A percentile compares a stretch with the other conserved stretches of the same genome.
Evolutionary conservation across 2,888 invertebrate species (phyloP).

Genomic region (Synanthedon vespiformis): DNA sequence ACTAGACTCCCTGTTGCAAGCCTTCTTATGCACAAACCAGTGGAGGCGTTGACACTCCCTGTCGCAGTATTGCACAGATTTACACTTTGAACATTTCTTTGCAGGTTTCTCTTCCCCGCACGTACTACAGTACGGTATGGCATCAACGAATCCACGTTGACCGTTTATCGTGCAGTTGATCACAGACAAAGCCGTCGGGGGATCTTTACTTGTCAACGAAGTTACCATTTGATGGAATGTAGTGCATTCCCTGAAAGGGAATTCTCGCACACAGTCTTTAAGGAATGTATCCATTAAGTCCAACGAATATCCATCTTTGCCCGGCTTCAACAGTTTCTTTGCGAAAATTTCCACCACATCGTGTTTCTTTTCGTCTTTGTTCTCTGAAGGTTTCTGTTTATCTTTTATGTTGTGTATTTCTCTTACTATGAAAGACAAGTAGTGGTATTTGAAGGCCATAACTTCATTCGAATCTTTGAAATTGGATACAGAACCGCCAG

Average conservation of each 20-base stretch:
- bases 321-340: conserved; percentile 81
- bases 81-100: conserved; percentile 96
- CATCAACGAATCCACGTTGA: conserved; percentile 81
- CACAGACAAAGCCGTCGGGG: conserved; percentile 76
- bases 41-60: conserved; percentile 93
- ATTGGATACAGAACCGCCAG: conserved; percentile 60
- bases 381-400: conserved; percentile 70
- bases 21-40: conserved; percentile 92
- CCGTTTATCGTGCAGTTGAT: conserved; percentile 89
- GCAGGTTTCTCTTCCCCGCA: conserved; percentile 91
- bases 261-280: conserved; percentile 88
- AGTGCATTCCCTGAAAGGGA: conserved; percentile 90
- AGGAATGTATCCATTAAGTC: conserved; percentile 81
- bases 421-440: conserved; percentile 79
- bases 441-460: conserved; percentile 91
- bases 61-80: conserved; percentile 93
- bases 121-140: conserved; percentile 80
- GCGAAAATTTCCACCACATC: conserved; percentile 82
- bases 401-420: conserved; percentile 79
- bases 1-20: conserved; percentile 76
- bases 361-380: conserved; percentile 68
- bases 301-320: conserved; percentile 75
- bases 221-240: conserved; percentile 89
- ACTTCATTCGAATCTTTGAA: conserved; percentile 86
- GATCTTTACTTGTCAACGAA: conserved; percentile 80